Evolutionary conservation across 2,113 vertebrate genomes (phyloP).

Genomic region (Calcarius ornatus): DNA sequence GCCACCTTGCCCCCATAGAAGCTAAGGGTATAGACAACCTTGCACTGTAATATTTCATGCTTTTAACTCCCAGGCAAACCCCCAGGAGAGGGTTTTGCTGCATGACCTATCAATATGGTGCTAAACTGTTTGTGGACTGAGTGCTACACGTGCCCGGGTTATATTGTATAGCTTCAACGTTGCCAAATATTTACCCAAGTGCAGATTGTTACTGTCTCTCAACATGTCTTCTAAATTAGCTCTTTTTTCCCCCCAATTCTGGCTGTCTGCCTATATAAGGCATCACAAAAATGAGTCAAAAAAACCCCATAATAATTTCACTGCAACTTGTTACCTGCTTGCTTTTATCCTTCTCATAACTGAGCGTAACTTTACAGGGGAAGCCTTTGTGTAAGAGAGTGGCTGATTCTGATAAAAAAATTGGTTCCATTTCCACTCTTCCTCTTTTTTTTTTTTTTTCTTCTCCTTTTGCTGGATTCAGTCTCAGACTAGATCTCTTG

Average conservation of each 20-base stretch:
- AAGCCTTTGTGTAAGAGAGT: slow-evolving; percentile 27
- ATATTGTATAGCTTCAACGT: slow-evolving; percentile 55
- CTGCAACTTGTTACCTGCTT: slow-evolving; percentile 22
- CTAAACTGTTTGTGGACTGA: slow-evolving; percentile 80
- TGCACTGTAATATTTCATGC: slow-evolving; percentile 82
- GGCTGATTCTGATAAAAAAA: slow-evolving; percentile 13
- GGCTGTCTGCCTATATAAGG: neutral
- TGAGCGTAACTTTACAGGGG: slow-evolving; percentile 42
- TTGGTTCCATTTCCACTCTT: neutral
- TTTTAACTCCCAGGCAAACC: slow-evolving; percentile 74
- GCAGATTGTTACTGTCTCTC: slow-evolving; percentile 36
- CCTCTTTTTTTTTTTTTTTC: neutral
- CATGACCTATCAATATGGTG: slow-evolving; percentile 85
- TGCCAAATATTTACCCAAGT: slow-evolving; percentile 30
- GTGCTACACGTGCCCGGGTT: slow-evolving; percentile 64
- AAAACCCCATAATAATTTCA: neutral
- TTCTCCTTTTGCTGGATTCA: slow-evolving; percentile 8
- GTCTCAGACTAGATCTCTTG: neutral
- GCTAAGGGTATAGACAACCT: slow-evolving; percentile 77
- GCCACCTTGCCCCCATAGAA: slow-evolving; percentile 65
- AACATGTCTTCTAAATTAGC: neutral
- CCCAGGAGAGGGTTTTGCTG: slow-evolving; percentile 72
- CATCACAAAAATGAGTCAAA: neutral
- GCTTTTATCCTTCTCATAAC: slow-evolving; percentile 55
- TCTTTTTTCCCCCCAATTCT: neutral